A percentile compares a stretch with the other conserved stretches of the same genome.
phyloP scores from a whole-genome alignment of 2,113 vertebrate species.

The Zosterops lateralis region DNA sequence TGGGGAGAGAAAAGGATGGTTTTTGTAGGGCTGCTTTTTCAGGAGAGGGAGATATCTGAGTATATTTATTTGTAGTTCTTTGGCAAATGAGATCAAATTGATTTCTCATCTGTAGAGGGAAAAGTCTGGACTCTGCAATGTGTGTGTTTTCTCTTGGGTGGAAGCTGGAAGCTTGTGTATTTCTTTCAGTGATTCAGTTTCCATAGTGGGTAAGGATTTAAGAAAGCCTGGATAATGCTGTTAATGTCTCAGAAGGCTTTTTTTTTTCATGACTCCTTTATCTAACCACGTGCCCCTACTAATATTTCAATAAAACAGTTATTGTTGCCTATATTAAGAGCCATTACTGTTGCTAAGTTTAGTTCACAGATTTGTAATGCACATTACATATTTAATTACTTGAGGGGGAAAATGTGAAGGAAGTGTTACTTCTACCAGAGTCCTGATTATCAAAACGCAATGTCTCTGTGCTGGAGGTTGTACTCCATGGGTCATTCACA shows the following conservation, averaged over 20 bases:
- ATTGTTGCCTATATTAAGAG: background rate
- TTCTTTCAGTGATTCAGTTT: background rate
- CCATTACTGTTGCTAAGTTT: background rate
- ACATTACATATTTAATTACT: background rate
- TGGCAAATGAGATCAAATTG: background rate
- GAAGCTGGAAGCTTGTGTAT: background rate
- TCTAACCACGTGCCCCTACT: background rate
- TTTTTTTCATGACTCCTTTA: background rate
- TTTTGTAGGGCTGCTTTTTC: background rate
- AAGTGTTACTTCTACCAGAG: background rate
- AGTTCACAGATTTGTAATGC: background rate
- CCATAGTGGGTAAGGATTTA: background rate
- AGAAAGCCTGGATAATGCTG: background rate
- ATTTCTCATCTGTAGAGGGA: background rate
- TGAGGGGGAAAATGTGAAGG: background rate
- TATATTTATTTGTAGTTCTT: background rate
- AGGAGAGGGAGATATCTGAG: background rate
- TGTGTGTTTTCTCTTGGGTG: background rate
- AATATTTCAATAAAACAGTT: background rate
- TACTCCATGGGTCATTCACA: background rate
- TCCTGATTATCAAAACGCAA: background rate
- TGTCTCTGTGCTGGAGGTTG: background rate
- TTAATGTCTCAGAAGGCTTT: conserved; percentile 6
- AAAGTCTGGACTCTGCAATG: background rate
- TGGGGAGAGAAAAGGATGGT: background rate